Evolutionary conservation across 2,797 vertebrate species (phyloP).

Genomic region (Rhinichthys osculus): DNA sequence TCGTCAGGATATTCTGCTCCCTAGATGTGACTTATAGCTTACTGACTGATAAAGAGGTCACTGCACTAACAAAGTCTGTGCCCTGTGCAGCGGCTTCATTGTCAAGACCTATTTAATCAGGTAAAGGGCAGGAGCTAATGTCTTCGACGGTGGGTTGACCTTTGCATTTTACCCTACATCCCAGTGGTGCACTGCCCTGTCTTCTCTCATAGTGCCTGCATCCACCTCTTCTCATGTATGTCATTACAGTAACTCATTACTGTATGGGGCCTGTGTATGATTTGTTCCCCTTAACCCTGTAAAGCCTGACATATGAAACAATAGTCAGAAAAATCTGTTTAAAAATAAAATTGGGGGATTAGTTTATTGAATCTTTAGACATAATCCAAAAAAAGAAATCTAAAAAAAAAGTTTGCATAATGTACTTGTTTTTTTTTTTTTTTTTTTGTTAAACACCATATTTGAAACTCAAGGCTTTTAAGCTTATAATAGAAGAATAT

Average conservation of each 20-base stretch:
- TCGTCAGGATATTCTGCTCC: slow-evolving; percentile 25
- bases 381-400: neutral
- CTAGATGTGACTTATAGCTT: slow-evolving; percentile 52
- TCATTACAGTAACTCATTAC: neutral
- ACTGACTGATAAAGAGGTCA: slow-evolving; percentile 52
- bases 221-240: slow-evolving; percentile 9
- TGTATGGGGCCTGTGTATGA: neutral
- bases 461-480: neutral
- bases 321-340: neutral
- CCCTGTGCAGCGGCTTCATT: slow-evolving; percentile 29
- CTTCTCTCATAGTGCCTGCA: slow-evolving; percentile 6
- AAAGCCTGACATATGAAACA: neutral
- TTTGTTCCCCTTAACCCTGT: neutral
- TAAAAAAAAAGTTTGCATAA: too few species aligned
- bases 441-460: neutral
- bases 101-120: slow-evolving; percentile 57
- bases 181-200: slow-evolving; percentile 4
- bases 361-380: slow-evolving; percentile 1
- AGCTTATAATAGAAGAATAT: neutral
- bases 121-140: slow-evolving; percentile 35
- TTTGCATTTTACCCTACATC: slow-evolving; percentile 15
- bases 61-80: slow-evolving; percentile 38
- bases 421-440: neutral
- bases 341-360: too few species aligned
- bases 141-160: slow-evolving; percentile 30